phyloP scores from a whole-genome alignment of 2,797 vertebrate genomes.

The Pteronotus mesoamericanus region DNA sequence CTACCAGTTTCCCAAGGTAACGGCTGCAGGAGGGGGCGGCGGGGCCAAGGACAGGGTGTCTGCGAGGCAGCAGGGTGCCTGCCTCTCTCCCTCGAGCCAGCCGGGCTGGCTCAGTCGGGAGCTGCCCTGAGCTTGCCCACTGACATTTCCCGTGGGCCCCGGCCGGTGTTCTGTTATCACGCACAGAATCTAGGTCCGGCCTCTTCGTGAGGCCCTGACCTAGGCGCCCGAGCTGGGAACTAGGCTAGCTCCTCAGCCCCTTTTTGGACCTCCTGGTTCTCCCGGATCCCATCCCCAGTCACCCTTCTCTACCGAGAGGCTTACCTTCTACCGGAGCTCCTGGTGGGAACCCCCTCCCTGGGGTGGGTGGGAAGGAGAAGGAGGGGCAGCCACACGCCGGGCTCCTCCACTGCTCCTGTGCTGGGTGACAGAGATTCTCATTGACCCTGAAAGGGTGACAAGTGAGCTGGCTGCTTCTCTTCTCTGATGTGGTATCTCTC shows the following conservation, averaged over 20 bases:
- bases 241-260: background rate
- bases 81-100: background rate
- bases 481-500: background rate
- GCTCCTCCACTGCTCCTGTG: background rate
- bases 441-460: background rate
- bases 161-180: constrained; percentile 30
- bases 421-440: background rate
- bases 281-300: background rate
- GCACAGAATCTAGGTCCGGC: constrained; percentile 47
- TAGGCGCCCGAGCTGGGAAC: background rate
- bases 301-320: background rate
- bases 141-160: background rate
- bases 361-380: background rate
- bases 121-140: background rate
- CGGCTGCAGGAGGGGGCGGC: background rate
- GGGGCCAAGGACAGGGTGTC: background rate
- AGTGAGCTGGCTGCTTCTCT: background rate
- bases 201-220: background rate
- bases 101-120: background rate
- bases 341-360: background rate
- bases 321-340: background rate
- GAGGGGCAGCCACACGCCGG: background rate
- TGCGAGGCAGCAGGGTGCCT: background rate
- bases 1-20: constrained; percentile 98
- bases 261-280: background rate